These are phyloP conservation scores for Beris morrisii DNA, from an alignment of 2,888 invertebrate genomes.

Conservation along the genomic window DNA sequence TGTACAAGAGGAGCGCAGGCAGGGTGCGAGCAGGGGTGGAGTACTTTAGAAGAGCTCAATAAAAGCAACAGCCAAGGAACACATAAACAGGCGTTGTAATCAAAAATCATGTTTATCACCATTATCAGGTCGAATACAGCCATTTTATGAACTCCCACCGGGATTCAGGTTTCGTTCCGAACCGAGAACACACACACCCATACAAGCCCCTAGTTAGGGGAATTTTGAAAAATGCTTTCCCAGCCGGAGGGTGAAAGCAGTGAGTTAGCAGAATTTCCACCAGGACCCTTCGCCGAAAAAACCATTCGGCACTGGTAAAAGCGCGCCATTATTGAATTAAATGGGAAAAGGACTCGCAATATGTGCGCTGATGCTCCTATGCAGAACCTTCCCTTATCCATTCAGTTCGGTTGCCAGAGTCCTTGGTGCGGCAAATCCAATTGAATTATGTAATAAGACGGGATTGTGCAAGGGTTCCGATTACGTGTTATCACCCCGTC, in stretches of 20 bases:
- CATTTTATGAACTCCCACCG: constrained; percentile 31
- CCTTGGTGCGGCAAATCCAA: constrained; percentile 19
- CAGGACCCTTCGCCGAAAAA: constrained; percentile 3
- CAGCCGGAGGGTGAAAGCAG: too few species aligned
- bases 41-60: too few species aligned
- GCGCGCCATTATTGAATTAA: constrained; percentile 31
- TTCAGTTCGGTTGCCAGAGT: background rate
- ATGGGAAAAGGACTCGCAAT: constrained; percentile 5
- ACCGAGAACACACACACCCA: background rate
- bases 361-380: background rate
- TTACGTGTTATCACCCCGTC: constrained; percentile 3
- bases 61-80: constrained; percentile 1
- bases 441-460: constrained; percentile 29
- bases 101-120: constrained; percentile 31
- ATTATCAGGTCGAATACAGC: constrained; percentile 34
- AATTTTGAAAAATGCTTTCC: too few species aligned
- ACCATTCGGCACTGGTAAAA: constrained; percentile 6
- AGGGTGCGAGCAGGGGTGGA: too few species aligned
- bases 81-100: constrained; percentile 16
- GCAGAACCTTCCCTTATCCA: background rate
- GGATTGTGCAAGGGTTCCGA: constrained; percentile 6
- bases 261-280: background rate
- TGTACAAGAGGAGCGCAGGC: too few species aligned
- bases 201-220: background rate
- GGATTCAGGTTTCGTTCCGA: too few species aligned